Conservation (phyloP, 2,888 invertebrate genomes). For the Chydorus sphaericus region DNA sequence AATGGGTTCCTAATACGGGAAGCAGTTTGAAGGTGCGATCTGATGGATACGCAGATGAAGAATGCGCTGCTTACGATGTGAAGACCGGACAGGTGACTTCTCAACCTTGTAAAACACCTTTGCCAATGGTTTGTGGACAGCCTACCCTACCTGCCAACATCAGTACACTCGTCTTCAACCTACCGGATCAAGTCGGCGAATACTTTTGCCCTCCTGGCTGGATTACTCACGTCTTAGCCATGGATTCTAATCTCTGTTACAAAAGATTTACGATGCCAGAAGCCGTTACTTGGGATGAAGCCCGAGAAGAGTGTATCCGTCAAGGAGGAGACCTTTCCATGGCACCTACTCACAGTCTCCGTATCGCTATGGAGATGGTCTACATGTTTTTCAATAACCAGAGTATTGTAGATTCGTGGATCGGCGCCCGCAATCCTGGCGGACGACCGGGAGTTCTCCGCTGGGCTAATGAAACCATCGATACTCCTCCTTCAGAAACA, state of each 20-base stretch:
- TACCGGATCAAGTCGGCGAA: background rate
- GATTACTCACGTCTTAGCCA: background rate
- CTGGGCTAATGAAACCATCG: background rate
- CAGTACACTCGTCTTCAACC: background rate
- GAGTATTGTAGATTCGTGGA: background rate
- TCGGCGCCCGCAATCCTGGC: background rate
- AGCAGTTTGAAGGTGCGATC: too few species aligned
- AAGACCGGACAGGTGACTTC: background rate
- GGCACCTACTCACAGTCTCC: background rate
- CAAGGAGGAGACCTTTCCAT: background rate
- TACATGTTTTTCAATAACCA: background rate
- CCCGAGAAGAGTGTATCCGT: background rate
- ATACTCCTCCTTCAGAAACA: background rate
- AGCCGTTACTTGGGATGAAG: background rate
- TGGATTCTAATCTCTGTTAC: background rate
- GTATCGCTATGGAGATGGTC: background rate
- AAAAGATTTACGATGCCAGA: background rate
- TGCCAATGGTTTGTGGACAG: background rate
- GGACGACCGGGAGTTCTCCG: background rate
- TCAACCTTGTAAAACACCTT: background rate
- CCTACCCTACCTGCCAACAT: background rate
- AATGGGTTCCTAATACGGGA: background rate
- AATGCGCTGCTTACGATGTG: background rate
- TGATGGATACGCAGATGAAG: background rate
- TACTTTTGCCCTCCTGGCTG: slow-evolving; percentile 1